Evolutionary conservation across 2,888 invertebrate genomes (phyloP).

Genomic region (Adelphocoris suturalis): DNA sequence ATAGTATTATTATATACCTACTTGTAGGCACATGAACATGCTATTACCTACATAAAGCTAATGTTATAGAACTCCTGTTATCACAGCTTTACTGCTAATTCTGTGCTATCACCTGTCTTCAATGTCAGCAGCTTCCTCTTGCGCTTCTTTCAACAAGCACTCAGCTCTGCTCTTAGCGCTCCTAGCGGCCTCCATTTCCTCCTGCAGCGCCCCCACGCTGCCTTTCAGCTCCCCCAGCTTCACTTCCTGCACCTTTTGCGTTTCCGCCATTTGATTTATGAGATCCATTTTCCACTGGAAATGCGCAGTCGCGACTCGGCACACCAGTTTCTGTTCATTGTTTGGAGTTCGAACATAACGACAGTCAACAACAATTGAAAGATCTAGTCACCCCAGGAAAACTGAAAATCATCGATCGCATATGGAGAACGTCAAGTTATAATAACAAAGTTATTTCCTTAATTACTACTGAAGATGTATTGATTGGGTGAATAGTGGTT

Average conservation of each 20-base stretch:
- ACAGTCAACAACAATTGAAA: not conserved
- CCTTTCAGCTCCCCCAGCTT: slow-evolving; percentile 55
- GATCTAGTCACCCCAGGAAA: not conserved
- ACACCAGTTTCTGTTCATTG: not conserved
- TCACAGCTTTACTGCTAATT: too few relatives aligned
- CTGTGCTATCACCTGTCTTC: not conserved
- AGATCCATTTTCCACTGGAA: slow-evolving; percentile 47
- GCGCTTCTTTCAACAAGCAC: not conserved
- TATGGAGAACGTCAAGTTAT: not conserved
- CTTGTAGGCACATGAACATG: too few relatives aligned
- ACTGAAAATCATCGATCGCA: not conserved
- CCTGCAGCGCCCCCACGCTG: slow-evolving; percentile 40
- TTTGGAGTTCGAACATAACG: not conserved
- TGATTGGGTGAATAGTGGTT: too few relatives aligned
- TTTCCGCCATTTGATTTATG: slow-evolving; percentile 60
- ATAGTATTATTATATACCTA: too few relatives aligned
- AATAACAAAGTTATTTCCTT: too few relatives aligned
- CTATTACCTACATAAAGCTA: too few relatives aligned
- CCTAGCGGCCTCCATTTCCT: slow-evolving; percentile 23
- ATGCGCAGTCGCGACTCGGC: not conserved
- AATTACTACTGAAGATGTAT: too few relatives aligned
- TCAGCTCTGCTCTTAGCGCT: slow-evolving; percentile 6
- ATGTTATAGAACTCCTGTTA: too few relatives aligned
- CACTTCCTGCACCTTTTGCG: slow-evolving; percentile 64
- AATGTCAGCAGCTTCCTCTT: slow-evolving; percentile 10